Conservation (phyloP, 2,113 vertebrate genomes). For the Synchiropus splendidus region DNA sequence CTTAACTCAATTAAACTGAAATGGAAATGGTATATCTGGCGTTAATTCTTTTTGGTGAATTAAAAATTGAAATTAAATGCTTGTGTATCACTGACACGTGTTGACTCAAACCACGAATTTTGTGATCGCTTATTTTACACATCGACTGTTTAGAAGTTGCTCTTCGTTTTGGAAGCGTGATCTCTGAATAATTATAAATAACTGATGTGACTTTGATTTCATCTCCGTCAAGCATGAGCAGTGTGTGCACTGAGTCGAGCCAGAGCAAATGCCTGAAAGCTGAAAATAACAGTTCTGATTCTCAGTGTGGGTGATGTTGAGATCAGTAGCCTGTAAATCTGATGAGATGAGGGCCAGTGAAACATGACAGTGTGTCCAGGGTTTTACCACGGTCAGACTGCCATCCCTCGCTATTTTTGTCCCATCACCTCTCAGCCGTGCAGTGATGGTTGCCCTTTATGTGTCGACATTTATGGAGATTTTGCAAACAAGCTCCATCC, state of each 20-base stretch:
- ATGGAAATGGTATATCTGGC: too few relatives aligned
- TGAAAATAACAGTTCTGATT: slow-evolving; percentile 5
- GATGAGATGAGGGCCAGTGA: slow-evolving; percentile 24
- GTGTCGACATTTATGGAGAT: not conserved
- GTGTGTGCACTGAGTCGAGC: slow-evolving; percentile 3
- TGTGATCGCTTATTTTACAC: not conserved
- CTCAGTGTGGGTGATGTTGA: slow-evolving; percentile 16
- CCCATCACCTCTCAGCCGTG: slow-evolving; percentile 25
- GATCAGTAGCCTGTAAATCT: slow-evolving; percentile 37
- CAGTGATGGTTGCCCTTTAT: slow-evolving; percentile 15
- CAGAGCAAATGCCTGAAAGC: slow-evolving; percentile 9
- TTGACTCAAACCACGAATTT: too few relatives aligned
- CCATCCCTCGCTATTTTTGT: slow-evolving; percentile 9
- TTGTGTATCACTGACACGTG: too few relatives aligned
- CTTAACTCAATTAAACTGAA: too few relatives aligned
- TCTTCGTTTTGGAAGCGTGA: slow-evolving; percentile 6
- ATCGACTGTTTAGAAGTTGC: slow-evolving; percentile 1
- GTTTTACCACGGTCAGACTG: slow-evolving; percentile 17
- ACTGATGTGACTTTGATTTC: slow-evolving; percentile 7
- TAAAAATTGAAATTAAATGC: too few relatives aligned
- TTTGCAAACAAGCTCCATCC: too few relatives aligned
- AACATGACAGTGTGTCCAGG: slow-evolving; percentile 10
- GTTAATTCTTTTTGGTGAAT: too few relatives aligned
- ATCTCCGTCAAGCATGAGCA: not conserved
- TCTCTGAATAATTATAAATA: slow-evolving; percentile 1